phyloP scores from a whole-genome alignment of 2,888 invertebrate species.

The Aelia acuminata region DNA sequence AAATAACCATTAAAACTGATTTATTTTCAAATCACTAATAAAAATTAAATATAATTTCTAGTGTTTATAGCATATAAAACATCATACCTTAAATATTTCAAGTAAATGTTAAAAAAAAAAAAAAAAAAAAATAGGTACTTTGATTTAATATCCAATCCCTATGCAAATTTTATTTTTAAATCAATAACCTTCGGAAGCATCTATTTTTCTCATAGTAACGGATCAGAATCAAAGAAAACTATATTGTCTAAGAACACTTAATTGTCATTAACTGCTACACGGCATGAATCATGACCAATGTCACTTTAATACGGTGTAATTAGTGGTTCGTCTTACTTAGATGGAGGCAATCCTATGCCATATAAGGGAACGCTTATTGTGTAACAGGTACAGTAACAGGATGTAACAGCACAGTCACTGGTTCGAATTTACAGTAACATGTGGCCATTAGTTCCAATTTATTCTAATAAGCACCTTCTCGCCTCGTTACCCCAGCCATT shows the following conservation, averaged over 20 bases:
- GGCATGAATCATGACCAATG: not conserved
- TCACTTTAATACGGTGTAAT: not conserved
- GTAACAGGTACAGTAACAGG: not conserved
- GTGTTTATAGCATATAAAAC: too few species aligned
- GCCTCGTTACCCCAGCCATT: constrained; percentile 30
- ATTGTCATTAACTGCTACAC: not conserved
- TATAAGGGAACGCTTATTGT: not conserved
- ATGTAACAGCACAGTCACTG: not conserved
- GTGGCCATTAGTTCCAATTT: constrained; percentile 39
- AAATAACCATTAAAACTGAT: too few species aligned
- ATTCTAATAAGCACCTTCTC: constrained; percentile 40
- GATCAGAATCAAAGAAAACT: not conserved
- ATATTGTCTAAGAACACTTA: not conserved
- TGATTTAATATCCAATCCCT: not conserved
- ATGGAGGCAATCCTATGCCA: not conserved
- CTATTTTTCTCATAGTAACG: not conserved
- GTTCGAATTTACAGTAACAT: not conserved
- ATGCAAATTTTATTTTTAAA: not conserved
- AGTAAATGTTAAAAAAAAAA: not conserved
- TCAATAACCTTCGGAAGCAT: not conserved
- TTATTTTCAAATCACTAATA: too few species aligned
- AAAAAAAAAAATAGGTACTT: not conserved
- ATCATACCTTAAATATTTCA: too few species aligned
- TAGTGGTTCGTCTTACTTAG: not conserved
- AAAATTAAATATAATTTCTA: too few species aligned